Base-by-base conservation (phyloP, 2,888 invertebrate species). In the Protonemura montana region DNA sequence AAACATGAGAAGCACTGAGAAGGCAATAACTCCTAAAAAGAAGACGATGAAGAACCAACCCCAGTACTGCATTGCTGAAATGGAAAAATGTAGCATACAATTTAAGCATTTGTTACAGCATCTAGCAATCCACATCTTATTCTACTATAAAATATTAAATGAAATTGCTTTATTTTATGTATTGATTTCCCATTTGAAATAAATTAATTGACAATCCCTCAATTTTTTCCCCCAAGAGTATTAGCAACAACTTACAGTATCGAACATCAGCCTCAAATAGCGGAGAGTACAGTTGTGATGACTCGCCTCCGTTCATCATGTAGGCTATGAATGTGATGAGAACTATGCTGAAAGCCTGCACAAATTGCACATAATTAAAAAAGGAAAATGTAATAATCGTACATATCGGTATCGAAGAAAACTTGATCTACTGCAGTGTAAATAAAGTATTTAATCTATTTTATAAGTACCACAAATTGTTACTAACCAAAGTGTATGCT, bases 231-330 rank as follows among this genome's bases (percentile, higher is more conserved):
- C n/a, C n/a, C n/a, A n/a, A n/a, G n/a, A n/a, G n/a, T n/a, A 35
- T 35, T 6, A 6, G 35, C 27, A 1, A 82, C 87, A 88, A 94
- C 95, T 93, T 92, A 96, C 96, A 95, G 88, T 92, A 91, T 90
- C 95, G 93, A 7, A 97, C 94, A 92, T 97, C 97, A 41, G 97
- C 94, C 92, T 98, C 98, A 91, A 98, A 98, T 42, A 97, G 92
- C 0, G 98, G 98, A 90, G 96, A 96, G 92, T 97, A 98, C 2
- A 97, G 92, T 90, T 97, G 97, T 0, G 96, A 95, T 0, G 97
- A 97, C 89, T 97, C 97, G 27, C 98, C 98, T n/a, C 98, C 98
- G 88, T 91, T 91, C 92, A 98, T 94, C 92, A 97, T 95, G 90
- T 97, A 97, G 0, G 92, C 91, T 87, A 96, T 94, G 88, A 94